A percentile compares a stretch with the other conserved stretches of the same genome.
Evolutionary conservation across 2,113 vertebrate genomes (phyloP).

Genomic region (Misgurnus anguillicaudatus): DNA sequence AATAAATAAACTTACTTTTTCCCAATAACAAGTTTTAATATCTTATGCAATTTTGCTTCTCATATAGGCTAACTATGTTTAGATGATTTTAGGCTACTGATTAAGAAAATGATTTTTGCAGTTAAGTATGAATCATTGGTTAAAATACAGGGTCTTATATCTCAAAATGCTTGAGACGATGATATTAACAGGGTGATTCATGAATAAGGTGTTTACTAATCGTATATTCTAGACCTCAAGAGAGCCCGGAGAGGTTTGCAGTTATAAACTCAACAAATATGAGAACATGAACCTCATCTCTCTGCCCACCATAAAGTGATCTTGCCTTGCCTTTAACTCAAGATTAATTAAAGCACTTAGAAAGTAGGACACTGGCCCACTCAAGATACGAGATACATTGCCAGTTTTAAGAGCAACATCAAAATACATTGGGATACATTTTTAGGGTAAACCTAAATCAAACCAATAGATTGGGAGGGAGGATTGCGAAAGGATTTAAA

Average conservation of each 20-base stretch:
- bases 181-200: not conserved
- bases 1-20: too few species aligned
- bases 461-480: slow-evolving; percentile 16
- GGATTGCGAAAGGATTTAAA: slow-evolving; percentile 16
- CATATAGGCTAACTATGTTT: too few species aligned
- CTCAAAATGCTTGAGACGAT: not conserved
- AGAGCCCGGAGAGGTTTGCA: not conserved
- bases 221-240: not conserved
- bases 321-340: slow-evolving; percentile 10
- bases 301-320: slow-evolving; percentile 21
- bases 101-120: too few species aligned
- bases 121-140: not conserved
- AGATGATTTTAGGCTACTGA: too few species aligned
- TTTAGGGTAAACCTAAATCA: slow-evolving; percentile 22
- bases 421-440: slow-evolving; percentile 5
- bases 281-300: not conserved
- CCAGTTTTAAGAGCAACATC: slow-evolving; percentile 5
- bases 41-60: too few species aligned
- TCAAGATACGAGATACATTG: slow-evolving; percentile 12
- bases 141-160: not conserved
- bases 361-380: slow-evolving; percentile 13
- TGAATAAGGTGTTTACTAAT: not conserved
- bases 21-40: too few species aligned
- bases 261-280: not conserved
- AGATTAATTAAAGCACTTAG: slow-evolving; percentile 31